Evolutionary conservation across 1,140 invertebrate species (phyloP).

Genomic region (Nomia melanderi): DNA sequence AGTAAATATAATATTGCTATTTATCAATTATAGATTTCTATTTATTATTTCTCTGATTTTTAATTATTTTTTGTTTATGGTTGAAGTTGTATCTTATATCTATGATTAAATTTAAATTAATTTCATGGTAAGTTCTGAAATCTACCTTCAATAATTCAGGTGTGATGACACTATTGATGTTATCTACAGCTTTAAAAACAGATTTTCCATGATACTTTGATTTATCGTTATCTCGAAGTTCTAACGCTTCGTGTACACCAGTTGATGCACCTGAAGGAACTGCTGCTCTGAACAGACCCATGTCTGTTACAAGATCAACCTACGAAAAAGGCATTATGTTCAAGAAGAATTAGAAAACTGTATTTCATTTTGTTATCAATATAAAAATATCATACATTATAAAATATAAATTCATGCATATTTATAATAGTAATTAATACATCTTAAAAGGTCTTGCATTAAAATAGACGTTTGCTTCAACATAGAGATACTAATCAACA

Average conservation of each 20-base stretch:
- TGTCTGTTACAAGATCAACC: constrained; percentile 84
- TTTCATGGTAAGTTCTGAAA: constrained; percentile 5
- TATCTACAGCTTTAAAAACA: constrained; percentile 95
- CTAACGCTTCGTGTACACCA: constrained; percentile 97
- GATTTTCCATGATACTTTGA: constrained; percentile 96
- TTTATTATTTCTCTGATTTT: not conserved
- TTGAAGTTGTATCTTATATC: not conserved
- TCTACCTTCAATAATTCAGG: constrained; percentile 90
- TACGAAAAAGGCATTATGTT: constrained; percentile 45
- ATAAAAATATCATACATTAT: too few relatives aligned
- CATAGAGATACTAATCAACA: constrained; percentile 5
- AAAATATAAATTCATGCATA: too few relatives aligned
- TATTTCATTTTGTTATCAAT: too few relatives aligned
- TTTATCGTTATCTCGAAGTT: constrained; percentile 96
- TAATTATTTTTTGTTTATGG: too few relatives aligned
- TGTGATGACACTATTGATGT: constrained; percentile 94
- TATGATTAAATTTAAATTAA: constrained; percentile 5
- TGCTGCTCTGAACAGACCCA: constrained; percentile 96
- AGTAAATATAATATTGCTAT: constrained; percentile 32
- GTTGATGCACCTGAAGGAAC: constrained; percentile 99
- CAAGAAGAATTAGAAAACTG: not conserved
- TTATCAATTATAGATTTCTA: not conserved
- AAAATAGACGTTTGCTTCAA: not conserved
- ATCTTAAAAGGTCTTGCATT: not conserved
- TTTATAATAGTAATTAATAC: not conserved